phyloP scores from a whole-genome alignment of 2,797 vertebrate species.

The Synaphobranchus kaupii region DNA sequence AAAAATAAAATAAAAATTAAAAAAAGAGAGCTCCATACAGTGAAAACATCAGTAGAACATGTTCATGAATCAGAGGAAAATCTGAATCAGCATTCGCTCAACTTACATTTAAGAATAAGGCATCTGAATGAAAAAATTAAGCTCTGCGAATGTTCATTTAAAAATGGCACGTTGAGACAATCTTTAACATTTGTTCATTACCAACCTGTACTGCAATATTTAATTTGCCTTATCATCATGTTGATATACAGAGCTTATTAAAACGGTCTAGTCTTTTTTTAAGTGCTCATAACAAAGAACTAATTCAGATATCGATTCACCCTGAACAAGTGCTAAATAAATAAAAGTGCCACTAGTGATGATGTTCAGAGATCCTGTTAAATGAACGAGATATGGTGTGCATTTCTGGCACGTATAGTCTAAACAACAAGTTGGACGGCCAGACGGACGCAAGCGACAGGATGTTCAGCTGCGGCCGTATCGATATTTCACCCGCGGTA shows the following conservation, averaged over 20 bases:
- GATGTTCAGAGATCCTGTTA: not conserved
- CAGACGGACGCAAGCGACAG: not conserved
- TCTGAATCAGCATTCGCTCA: not conserved
- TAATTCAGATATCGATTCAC: not conserved
- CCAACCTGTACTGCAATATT: not conserved
- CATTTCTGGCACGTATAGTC: not conserved
- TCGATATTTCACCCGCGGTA: not conserved
- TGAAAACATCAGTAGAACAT: not conserved
- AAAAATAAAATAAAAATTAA: not conserved
- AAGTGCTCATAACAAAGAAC: not conserved
- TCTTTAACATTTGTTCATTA: not conserved
- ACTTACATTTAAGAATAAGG: not conserved
- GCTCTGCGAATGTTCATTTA: not conserved
- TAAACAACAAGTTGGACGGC: not conserved
- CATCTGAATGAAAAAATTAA: not conserved
- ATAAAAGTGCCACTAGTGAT: not conserved
- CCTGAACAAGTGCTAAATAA: not conserved
- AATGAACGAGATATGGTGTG: not conserved
- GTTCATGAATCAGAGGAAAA: not conserved
- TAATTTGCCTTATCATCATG: not conserved
- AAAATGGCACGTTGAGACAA: not conserved
- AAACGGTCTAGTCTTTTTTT: not conserved
- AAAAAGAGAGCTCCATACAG: not conserved
- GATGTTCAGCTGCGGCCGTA: not conserved
- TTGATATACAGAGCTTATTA: not conserved